Conservation (phyloP, 2,797 vertebrate species). For the Trematomus bernacchii region DNA sequence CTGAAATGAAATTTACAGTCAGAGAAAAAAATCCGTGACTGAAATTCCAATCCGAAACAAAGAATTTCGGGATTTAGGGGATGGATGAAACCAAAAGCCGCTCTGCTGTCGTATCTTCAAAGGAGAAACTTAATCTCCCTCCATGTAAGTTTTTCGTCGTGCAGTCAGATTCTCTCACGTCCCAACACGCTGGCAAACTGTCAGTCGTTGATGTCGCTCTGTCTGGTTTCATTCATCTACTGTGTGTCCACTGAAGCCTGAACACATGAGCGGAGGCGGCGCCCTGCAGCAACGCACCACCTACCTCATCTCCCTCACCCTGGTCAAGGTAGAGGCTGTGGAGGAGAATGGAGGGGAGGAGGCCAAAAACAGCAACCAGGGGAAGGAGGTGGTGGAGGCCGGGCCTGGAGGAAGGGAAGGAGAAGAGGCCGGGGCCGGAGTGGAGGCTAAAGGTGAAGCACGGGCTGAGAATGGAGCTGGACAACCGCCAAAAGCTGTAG, state of each 20-base stretch:
- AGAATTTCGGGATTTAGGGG: slow-evolving; percentile 51
- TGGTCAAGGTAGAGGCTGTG: slow-evolving; percentile 96
- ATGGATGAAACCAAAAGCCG: slow-evolving; percentile 64
- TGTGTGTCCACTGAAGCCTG: slow-evolving; percentile 79
- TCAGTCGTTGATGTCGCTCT: slow-evolving; percentile 45
- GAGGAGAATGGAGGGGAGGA: slow-evolving; percentile 84
- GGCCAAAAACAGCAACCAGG: slow-evolving; percentile 68
- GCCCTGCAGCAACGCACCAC: slow-evolving; percentile 94
- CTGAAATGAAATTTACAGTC: slow-evolving; percentile 29
- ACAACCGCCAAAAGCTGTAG: slow-evolving; percentile 46
- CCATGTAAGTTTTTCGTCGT: slow-evolving; percentile 48
- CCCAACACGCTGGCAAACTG: slow-evolving; percentile 45
- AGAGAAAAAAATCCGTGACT: slow-evolving; percentile 37
- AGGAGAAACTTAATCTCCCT: slow-evolving; percentile 69
- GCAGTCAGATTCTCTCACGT: slow-evolving; percentile 43
- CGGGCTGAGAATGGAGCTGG: slow-evolving; percentile 55
- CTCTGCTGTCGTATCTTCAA: slow-evolving; percentile 62
- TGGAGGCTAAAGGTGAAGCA: slow-evolving; percentile 31
- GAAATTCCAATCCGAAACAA: slow-evolving; percentile 53
- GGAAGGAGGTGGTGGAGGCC: slow-evolving; percentile 60
- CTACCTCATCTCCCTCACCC: slow-evolving; percentile 98
- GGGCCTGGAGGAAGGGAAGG: slow-evolving; percentile 26
- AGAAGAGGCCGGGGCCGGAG: slow-evolving; percentile 30
- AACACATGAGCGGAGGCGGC: slow-evolving; percentile 92
- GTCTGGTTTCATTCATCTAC: slow-evolving; percentile 71